Conservation (phyloP, 2,113 vertebrate species). For the Pluvianellus socialis region DNA sequence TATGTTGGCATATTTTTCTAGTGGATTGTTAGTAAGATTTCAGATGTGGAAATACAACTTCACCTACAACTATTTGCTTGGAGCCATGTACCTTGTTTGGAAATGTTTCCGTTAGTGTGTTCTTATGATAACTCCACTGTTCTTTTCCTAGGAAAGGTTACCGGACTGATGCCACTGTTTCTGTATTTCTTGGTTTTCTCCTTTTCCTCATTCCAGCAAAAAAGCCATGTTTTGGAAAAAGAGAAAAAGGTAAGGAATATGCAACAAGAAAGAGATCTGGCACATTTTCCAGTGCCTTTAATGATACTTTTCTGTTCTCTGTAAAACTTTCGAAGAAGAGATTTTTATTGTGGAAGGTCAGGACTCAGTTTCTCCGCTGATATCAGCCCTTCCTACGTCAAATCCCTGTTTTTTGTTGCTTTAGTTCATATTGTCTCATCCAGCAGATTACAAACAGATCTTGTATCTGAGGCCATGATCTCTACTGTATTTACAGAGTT, state of each 20-base stretch:
- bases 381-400: not conserved
- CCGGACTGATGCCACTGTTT: constrained; percentile 95
- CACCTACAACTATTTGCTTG: not conserved
- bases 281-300: not conserved
- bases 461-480: not conserved
- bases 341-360: not conserved
- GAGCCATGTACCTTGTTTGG: not conserved
- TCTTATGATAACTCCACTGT: not conserved
- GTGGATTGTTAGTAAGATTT: not conserved
- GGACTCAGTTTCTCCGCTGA: not conserved
- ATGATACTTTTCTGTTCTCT: not conserved
- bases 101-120: not conserved
- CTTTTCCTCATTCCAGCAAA: constrained; percentile 95
- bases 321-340: not conserved
- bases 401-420: not conserved
- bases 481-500: not conserved
- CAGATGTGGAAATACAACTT: not conserved
- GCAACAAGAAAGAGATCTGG: not conserved
- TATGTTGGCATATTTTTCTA: not conserved
- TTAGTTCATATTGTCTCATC: not conserved
- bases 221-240: constrained; percentile 79
- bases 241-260: constrained; percentile 71
- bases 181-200: constrained; percentile 93
- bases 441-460: not conserved
- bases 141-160: constrained; percentile 88